Evolutionary conservation across 2,888 invertebrate genomes (phyloP).

Genomic region (Cheilosia vernalis): DNA sequence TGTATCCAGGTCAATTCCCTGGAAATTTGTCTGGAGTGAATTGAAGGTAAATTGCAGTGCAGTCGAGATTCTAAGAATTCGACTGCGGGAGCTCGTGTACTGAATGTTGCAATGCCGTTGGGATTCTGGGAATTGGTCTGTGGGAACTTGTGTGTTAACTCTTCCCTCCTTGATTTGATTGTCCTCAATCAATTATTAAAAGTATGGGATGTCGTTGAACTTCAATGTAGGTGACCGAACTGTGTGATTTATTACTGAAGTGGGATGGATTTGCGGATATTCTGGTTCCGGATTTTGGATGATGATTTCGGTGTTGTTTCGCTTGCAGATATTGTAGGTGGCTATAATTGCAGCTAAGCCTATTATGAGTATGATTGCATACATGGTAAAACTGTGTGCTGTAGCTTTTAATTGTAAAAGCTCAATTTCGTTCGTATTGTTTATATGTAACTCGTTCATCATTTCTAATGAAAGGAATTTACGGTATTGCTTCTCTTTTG

Average conservation of each 20-base stretch:
- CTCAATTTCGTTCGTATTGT: slow-evolving; percentile 7
- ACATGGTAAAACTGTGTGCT: slow-evolving; percentile 9
- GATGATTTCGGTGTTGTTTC: slow-evolving; percentile 4
- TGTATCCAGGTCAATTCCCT: too few species aligned
- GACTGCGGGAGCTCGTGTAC: background rate
- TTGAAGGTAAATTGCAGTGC: too few species aligned
- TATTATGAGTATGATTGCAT: background rate
- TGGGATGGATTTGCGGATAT: slow-evolving; percentile 12
- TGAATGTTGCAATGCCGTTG: too few species aligned
- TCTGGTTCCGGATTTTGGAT: slow-evolving; percentile 8
- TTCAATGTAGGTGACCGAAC: background rate
- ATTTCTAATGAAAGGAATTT: slow-evolving; percentile 23
- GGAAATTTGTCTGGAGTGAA: too few species aligned
- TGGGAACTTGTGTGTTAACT: background rate
- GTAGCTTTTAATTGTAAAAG: slow-evolving; percentile 15
- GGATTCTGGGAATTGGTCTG: too few species aligned
- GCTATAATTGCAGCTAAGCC: background rate
- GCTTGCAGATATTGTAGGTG: slow-evolving; percentile 14
- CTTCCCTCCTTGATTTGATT: slow-evolving; percentile 23
- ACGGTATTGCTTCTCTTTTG: slow-evolving; percentile 33
- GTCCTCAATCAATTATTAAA: too few species aligned
- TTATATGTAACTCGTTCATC: slow-evolving; percentile 6
- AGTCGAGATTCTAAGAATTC: background rate
- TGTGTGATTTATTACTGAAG: slow-evolving; percentile 2
- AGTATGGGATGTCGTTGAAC: slow-evolving; percentile 17